Evolutionary conservation across 2,888 invertebrate species (phyloP), one percentile per base, ranked within the genome.

Genomic region (Acholoe squamosa): DNA sequence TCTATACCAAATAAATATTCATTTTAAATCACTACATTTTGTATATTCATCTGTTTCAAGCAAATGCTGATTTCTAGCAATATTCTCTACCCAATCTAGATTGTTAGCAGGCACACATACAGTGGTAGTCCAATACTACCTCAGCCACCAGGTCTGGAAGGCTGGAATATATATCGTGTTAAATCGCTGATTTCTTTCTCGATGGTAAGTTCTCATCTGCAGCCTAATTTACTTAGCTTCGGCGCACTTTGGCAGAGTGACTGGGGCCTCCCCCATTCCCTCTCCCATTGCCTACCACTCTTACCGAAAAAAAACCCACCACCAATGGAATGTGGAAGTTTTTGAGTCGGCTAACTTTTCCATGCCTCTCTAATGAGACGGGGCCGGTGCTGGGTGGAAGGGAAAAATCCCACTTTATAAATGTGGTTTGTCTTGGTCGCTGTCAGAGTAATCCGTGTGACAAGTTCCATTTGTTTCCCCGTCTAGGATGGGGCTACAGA

Each of bases 191-290:
- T 67, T 67, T 25, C n/a, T 67, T 67, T 7, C 7, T 19, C 7
- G 67, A 25, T 25, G n/a, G n/a, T 67, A 67, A 80, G 80, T 80
- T 80, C 33, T 80, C 80, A 80, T 67, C 80, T 14, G 14, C n/a
- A 33, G 34, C 33, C 34, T 80, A 80, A 80, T 80, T 80, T 80
- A 43, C 80, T 80, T 80, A 80, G 80, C 80, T 80, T 16, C 80
- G 80, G 10, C 33, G n/a, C 12, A 19, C 33, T 80, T n/a, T n/a
- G n/a, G 80, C 31, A 7, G 33, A 43, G n/a, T 7, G 67, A 7
- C 67, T n/a, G 67, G 67, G 22, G 14, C 54, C 19, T 19, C 19
- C 54, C 19, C 54, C 19, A 54, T 54, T 54, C 54, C 19, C 54
- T 54, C 54, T 54, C 12, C 19, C 54, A 14, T 19, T 19, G 10